Evolutionary conservation across 2,113 vertebrate genomes (phyloP).

Genomic region (Chaetodon auriga): DNA sequence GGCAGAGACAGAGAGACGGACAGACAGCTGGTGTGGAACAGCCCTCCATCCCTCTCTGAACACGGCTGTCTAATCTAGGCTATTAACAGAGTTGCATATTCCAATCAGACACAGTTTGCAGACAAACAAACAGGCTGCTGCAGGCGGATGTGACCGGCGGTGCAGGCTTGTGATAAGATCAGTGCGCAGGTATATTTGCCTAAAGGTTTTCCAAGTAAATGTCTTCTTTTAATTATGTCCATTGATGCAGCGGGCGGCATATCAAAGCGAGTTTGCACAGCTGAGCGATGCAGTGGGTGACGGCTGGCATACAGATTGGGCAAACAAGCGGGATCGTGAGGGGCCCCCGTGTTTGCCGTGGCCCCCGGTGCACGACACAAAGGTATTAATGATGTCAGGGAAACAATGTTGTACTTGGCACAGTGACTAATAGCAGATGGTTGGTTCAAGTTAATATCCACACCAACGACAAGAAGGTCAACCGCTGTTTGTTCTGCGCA

Average conservation of each 20-base stretch:
- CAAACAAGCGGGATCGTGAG: constrained; percentile 24
- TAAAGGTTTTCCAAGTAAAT: constrained; percentile 66
- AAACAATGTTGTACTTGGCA: constrained; percentile 69
- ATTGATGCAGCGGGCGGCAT: constrained; percentile 60
- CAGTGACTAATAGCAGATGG: constrained; percentile 56
- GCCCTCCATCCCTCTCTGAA: constrained; percentile 46
- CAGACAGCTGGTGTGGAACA: constrained; percentile 42
- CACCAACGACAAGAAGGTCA: constrained; percentile 72
- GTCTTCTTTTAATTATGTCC: constrained; percentile 73
- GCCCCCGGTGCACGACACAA: constrained; percentile 38
- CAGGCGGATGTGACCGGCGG: constrained; percentile 32
- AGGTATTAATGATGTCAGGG: constrained; percentile 67
- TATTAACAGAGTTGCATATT: constrained; percentile 68
- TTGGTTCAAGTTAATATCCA: constrained; percentile 60
- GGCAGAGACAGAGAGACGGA: constrained; percentile 20
- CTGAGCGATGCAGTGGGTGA: constrained; percentile 38
- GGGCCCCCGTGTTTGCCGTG: constrained; percentile 41
- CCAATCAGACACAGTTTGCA: constrained; percentile 60
- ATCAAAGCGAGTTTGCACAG: constrained; percentile 73
- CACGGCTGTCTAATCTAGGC: constrained; percentile 61
- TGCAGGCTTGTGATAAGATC: constrained; percentile 67
- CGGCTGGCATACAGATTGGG: constrained; percentile 36
- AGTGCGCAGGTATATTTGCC: constrained; percentile 68
- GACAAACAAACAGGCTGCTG: constrained; percentile 51
- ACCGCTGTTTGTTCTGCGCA: constrained; percentile 59